A percentile compares a stretch with the other conserved stretches of the same genome.
phyloP scores from a whole-genome alignment of 2,113 vertebrate species.

The Puma concolor region DNA sequence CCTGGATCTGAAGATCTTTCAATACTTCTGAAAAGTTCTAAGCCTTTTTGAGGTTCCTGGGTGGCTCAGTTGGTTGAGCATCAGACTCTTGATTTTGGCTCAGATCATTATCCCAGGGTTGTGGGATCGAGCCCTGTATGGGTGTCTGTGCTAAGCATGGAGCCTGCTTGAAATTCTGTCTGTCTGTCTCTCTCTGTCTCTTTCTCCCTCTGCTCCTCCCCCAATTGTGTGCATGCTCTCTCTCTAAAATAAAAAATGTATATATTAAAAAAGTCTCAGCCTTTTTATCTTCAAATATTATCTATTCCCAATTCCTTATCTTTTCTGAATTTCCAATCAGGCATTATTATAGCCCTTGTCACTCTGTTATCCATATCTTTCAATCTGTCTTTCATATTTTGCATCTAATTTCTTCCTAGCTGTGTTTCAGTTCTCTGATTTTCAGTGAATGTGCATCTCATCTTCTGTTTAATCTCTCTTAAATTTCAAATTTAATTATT shows the following conservation, averaged over 20 bases:
- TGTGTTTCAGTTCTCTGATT: background rate
- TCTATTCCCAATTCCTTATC: background rate
- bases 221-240: too few relatives aligned
- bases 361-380: background rate
- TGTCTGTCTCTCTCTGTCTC: too few relatives aligned
- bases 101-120: too few relatives aligned
- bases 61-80: too few relatives aligned
- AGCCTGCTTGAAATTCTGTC: too few relatives aligned
- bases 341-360: background rate
- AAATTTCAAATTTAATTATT: background rate
- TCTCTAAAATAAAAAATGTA: too few relatives aligned
- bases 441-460: background rate
- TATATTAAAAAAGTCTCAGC: background rate
- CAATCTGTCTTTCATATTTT: conserved; percentile 12
- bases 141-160: too few relatives aligned
- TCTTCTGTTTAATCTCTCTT: background rate
- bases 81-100: too few relatives aligned
- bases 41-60: background rate
- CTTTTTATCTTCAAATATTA: background rate
- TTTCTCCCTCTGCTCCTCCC: too few relatives aligned
- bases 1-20: background rate
- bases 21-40: background rate
- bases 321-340: background rate
- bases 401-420: background rate
- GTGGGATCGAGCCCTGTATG: too few relatives aligned